A percentile compares a stretch with the other conserved stretches of the same genome.
phyloP scores from a whole-genome alignment of 1,140 invertebrate species.

The Arion vulgaris region DNA sequence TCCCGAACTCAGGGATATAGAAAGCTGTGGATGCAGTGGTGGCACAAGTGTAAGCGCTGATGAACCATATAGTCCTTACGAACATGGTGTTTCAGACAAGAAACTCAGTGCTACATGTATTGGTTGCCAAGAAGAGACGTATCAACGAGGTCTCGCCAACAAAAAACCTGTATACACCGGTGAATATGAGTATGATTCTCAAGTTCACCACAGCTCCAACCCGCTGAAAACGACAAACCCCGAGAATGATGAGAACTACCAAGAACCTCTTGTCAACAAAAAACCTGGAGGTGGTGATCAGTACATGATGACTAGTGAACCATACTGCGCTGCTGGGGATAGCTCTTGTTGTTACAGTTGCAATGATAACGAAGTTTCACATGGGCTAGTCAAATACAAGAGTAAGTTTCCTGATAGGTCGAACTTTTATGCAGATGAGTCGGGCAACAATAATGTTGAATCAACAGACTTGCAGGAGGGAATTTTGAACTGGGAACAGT shows the following conservation, averaged over 20 bases:
- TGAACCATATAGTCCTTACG: background rate
- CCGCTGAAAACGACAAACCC: background rate
- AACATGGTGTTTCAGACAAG: conserved; percentile 2
- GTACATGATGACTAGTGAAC: background rate
- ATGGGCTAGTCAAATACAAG: background rate
- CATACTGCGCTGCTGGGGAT: background rate
- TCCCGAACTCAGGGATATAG: background rate
- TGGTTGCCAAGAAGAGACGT: background rate
- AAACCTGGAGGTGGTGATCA: background rate
- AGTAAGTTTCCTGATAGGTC: background rate
- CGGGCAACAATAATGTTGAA: background rate
- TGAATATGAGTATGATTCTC: background rate
- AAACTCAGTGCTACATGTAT: background rate
- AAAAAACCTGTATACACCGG: conserved; percentile 8
- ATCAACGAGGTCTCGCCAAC: conserved; percentile 2
- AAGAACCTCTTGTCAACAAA: conserved; percentile 1
- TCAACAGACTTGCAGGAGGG: no score
- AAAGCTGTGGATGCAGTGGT: conserved; percentile 17
- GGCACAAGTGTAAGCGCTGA: background rate
- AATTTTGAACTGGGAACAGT: background rate
- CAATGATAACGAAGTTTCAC: background rate
- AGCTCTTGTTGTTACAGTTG: background rate
- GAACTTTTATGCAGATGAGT: background rate
- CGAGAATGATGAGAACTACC: background rate
- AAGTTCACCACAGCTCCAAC: background rate